phyloP scores from a whole-genome alignment of 2,888 invertebrate genomes.

The Fissipunctia ypsillon region DNA sequence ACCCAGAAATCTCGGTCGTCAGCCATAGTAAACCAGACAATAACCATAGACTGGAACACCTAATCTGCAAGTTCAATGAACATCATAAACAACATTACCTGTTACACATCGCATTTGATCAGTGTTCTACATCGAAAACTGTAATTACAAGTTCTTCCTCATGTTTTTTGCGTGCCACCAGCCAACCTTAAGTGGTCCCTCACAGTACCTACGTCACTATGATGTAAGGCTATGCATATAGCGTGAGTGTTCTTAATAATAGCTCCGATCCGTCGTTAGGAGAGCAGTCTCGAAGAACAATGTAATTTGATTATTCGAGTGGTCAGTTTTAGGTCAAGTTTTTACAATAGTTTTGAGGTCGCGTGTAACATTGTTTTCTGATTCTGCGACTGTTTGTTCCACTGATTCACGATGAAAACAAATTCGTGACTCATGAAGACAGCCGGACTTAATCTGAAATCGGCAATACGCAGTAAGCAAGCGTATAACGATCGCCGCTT shows the following conservation, averaged over 20 bases:
- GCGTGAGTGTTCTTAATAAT: conserved; percentile 22
- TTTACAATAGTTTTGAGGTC: not conserved
- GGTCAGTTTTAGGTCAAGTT: not conserved
- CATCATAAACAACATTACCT: conserved; percentile 12
- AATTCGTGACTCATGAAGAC: not conserved
- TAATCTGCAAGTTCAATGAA: conserved; percentile 20
- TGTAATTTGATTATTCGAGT: conserved; percentile 9
- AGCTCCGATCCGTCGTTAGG: conserved; percentile 14
- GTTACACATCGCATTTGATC: conserved; percentile 32
- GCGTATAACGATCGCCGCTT: not conserved
- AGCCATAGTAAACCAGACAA: not conserved
- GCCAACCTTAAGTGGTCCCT: conserved; percentile 43
- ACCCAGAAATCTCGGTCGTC: not conserved
- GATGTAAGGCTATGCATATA: conserved; percentile 26
- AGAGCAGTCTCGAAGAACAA: conserved; percentile 8
- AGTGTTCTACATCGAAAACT: conserved; percentile 23
- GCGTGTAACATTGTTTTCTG: not conserved
- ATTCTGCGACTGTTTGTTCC: not conserved
- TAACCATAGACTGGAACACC: not conserved
- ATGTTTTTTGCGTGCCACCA: conserved; percentile 30
- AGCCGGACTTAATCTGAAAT: not conserved
- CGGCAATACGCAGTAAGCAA: not conserved
- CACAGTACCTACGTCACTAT: conserved; percentile 7
- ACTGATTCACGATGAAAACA: not conserved
- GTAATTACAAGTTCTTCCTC: conserved; percentile 40